Evolutionary conservation across 2,113 vertebrate genomes (phyloP), one percentile per base, ranked within the genome.

Genomic region (Toxostoma redivivum): DNA sequence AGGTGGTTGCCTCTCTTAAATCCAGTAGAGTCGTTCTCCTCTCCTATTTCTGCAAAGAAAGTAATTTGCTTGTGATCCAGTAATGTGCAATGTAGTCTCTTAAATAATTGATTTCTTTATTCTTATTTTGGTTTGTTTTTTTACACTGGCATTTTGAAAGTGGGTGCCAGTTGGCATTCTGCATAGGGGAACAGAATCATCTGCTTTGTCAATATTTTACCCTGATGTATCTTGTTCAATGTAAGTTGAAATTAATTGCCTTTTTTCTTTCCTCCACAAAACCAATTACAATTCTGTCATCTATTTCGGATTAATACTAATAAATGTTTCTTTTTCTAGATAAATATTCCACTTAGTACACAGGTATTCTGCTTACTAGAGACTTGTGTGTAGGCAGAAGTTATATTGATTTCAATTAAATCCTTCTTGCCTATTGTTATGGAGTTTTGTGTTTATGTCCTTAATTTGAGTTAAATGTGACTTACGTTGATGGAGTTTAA

Each of bases 161-260:
- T 30, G 72, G 12, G 3, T 84, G 77, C 94, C 97, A 92, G 92
- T 97, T 97, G 97, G 94, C 95, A 77, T 97, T 96, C 96, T 72
- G 38, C n/a, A 27, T 28, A 92, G 73, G 81, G 84, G 91, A 94
- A 40, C n/a, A 62, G 93, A 91, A 88, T 94, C 67, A 53, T 96
- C 90, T 87, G 94, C 95, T 97, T 97, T 89, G 88, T 95, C 86
- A 25, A 90, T 96, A 95, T 97, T 97, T 97, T 96, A 91, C 91
- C 82, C 94, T 96, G 81, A 91, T 96, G 94, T 97, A 77, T 95
- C 92, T 97, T 93, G 86, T 97, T 95, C 93, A 56, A 4, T 15
- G 35, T 65, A 94, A 96, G 92, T 96, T 97, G 88, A 95, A 98
- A 96, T 97, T 91, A 96, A 95, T 97, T 92, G 69, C 87, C 82